Percentiles rank a stretch among this genome's conserved stretches.
These are phyloP conservation scores for Halictus ligatus DNA, from an alignment of 2,888 invertebrate genomes.

Conservation along the genomic window DNA sequence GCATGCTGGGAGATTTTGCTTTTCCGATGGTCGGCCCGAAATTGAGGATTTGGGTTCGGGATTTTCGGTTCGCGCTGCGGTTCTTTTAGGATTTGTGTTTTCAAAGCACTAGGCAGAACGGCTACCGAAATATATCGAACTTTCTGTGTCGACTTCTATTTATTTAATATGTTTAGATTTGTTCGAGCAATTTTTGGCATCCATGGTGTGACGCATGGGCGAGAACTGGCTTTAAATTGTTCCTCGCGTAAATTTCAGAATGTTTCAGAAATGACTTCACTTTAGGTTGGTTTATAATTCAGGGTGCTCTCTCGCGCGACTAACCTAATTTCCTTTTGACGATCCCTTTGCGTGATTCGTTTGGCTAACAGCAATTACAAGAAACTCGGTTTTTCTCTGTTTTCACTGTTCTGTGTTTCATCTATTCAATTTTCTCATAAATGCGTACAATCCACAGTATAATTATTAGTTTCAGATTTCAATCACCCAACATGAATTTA, in stretches of 20 bases:
- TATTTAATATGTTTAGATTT: neutral
- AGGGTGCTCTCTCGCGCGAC: neutral
- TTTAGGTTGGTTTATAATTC: neutral
- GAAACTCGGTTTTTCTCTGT: no score
- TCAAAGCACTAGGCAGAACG: neutral
- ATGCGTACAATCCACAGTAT: no score
- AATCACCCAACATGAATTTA: no score
- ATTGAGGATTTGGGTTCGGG: neutral
- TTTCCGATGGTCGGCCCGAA: neutral
- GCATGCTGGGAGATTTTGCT: neutral
- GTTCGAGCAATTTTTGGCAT: neutral
- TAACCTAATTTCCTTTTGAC: neutral
- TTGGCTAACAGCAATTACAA: neutral
- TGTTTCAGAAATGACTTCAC: neutral
- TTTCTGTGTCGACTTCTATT: neutral
- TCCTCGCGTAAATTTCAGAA: neutral
- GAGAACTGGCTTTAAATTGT: neutral
- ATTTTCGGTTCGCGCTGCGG: neutral
- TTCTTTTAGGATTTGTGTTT: neutral
- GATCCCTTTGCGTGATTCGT: neutral
- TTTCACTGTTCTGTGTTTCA: no score
- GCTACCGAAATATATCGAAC: neutral
- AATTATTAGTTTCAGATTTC: no score
- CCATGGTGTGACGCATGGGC: no score
- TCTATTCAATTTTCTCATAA: no score